Percentiles rank a stretch among this genome's conserved stretches.
Conservation (phyloP, 2,797 vertebrate genomes). For the Rhabdophis nuchalis region DNA sequence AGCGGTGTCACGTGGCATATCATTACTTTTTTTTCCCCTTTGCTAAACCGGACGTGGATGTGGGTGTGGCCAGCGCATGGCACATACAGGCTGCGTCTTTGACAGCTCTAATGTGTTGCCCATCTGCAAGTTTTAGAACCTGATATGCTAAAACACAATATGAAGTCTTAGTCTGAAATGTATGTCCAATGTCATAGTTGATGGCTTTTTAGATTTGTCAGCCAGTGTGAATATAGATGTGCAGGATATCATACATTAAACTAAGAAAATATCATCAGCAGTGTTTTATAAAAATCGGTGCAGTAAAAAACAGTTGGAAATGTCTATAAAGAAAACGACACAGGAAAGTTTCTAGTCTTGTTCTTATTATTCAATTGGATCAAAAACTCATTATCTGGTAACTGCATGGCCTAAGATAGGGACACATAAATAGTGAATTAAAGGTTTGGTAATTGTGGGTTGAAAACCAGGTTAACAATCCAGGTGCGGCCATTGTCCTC, state of each 20-base stretch:
- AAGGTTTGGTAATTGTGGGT: background rate
- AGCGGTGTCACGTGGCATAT: too few species aligned
- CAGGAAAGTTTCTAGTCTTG: background rate
- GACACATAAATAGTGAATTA: background rate
- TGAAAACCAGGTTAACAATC: background rate
- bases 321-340: background rate
- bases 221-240: background rate
- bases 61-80: too few species aligned
- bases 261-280: background rate
- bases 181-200: background rate
- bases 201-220: background rate
- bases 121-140: background rate
- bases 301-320: background rate
- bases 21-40: too few species aligned
- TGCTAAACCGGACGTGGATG: too few species aligned
- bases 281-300: background rate
- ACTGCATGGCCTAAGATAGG: background rate
- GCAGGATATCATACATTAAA: background rate
- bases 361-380: background rate
- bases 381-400: background rate
- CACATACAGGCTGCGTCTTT: too few species aligned
- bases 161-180: background rate
- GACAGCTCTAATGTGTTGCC: background rate
- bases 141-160: background rate
- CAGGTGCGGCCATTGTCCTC: background rate